Conservation (phyloP, 2,113 vertebrate species). For the Alaudala cheleensis region DNA sequence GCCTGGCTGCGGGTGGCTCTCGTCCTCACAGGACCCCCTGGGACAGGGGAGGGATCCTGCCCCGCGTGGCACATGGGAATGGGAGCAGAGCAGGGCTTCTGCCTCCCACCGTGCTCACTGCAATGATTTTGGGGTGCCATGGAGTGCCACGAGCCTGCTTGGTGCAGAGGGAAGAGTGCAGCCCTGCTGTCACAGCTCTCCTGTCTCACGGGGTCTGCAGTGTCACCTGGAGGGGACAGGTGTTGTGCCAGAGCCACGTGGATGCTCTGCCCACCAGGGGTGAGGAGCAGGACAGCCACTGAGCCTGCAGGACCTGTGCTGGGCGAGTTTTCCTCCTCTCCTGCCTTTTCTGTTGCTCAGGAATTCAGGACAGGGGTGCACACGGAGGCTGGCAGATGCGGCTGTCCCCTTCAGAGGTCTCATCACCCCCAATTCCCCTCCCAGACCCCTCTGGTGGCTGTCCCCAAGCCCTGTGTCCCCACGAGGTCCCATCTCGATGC, state of each 20-base stretch:
- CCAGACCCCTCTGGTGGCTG: not conserved
- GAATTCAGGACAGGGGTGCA: not conserved
- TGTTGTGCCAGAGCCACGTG: not conserved
- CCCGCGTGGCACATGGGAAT: fast-evolving
- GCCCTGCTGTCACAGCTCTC: not conserved
- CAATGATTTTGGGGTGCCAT: fast-evolving
- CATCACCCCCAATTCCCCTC: not conserved
- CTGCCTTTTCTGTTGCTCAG: not conserved
- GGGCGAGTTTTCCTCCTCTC: not conserved
- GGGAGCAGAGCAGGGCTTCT: not conserved
- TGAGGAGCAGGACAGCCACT: fast-evolving
- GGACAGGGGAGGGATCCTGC: not conserved
- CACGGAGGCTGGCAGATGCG: not conserved
- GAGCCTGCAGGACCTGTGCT: not conserved
- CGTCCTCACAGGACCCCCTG: not conserved
- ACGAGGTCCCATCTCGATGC: not conserved
- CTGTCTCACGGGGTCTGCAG: not conserved
- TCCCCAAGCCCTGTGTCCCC: not conserved
- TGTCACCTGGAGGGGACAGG: not conserved
- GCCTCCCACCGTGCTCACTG: not conserved
- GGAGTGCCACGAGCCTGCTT: not conserved
- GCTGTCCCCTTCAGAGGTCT: not conserved
- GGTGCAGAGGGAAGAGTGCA: not conserved
- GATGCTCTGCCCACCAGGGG: not conserved
- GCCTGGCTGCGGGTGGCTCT: not conserved